Base-by-base conservation (phyloP, 2,797 vertebrate genomes). In the Vultur gryphus region DNA sequence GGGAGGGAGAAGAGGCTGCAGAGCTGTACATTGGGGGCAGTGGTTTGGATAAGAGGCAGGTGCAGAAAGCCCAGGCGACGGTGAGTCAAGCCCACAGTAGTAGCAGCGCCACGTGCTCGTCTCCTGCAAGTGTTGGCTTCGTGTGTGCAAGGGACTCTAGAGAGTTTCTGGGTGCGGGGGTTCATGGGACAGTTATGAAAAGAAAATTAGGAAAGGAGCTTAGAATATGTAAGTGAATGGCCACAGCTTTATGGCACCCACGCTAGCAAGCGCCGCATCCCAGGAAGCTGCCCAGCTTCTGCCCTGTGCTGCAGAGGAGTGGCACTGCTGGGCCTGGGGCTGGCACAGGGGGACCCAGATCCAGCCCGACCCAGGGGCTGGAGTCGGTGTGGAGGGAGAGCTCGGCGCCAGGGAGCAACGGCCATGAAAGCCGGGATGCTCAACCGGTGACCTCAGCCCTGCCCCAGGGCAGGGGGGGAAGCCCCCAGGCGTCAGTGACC, bases 81-180 rank as follows among this genome's bases (percentile, higher is more conserved):
- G 46, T 12, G 54, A 21, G 43, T 48, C 24, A 10, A 64, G 48
- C 65, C 35, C 2, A 2, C 41, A 26, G 35, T 1, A 54, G 35
- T 6, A 57, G 76, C 51, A 18, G 49, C 64, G 41, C 25, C 7
- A 5, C 2, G 2, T 10, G 46, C 19, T 52, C 31, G 35, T 20
- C 44, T 79, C 18, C 10, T 7, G 11, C 21, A 31, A 61, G 8
- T 2, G 5, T 16, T 46, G 58, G 20, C 49, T 55, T 49, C 4
- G 5, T 3, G 17, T 7, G 7, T 6, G 9, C 13, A 17, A 57
- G 61, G 18, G 46, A 11, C 29, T 46, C 18, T 7, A 15, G 18
- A 19, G 35, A 4, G 0, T 20, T 55, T 59, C 46, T 49, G 46
- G 31, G 23, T 10, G 11, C 1, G 0, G 8, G 18, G 4, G 2